Evolutionary conservation across 2,888 invertebrate genomes (phyloP), one percentile per base, ranked within the genome.

Genomic region (Aspidiotus destructor): DNA sequence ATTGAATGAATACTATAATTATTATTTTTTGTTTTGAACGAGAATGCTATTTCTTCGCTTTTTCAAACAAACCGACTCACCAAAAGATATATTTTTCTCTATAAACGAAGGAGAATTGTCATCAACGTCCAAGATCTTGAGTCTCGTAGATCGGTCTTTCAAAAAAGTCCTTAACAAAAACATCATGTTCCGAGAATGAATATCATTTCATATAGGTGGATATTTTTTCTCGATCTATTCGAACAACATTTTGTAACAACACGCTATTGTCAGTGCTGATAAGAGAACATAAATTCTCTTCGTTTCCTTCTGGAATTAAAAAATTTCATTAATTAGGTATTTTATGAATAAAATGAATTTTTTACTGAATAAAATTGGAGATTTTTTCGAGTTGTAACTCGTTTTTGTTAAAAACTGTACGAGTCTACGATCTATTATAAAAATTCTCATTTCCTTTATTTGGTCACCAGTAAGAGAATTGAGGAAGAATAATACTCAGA

Each of bases 31-130:
- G 5, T n/a, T 42, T n/a, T 16, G 41, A 60, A 68, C 54, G 40
- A 48, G 41, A 41, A 16, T 7, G 13, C n/a, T 17, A 69, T 58
- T 10, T 7, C 28, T 28, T 28, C 28, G 1, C 28, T 28, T 28
- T 5, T 3, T 28, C 28, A 28, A 28, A 5, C 28, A 28, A 28
- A 28, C 28, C 28, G 5, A 71, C 74, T 73, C 71, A 77, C 77
- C 88, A 8, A 88, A 78, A 0, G 87, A 86, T 70, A 85, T 77
- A 57, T 82, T 81, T 71, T 84, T 83, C 5, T 82, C 80, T 53
- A 79, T 80, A 71, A 89, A 89, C 72, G 81, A 78, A 0, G 89
- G 89, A 48, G 84, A 76, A 75, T 89, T 88, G 73, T 89, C 89
- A 73, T 89, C 89, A 16, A 88, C 80, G 72, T 89, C 89, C 2